phyloP scores from a whole-genome alignment of 2,888 invertebrate species.

The Prosopocoilus inquinatus region DNA sequence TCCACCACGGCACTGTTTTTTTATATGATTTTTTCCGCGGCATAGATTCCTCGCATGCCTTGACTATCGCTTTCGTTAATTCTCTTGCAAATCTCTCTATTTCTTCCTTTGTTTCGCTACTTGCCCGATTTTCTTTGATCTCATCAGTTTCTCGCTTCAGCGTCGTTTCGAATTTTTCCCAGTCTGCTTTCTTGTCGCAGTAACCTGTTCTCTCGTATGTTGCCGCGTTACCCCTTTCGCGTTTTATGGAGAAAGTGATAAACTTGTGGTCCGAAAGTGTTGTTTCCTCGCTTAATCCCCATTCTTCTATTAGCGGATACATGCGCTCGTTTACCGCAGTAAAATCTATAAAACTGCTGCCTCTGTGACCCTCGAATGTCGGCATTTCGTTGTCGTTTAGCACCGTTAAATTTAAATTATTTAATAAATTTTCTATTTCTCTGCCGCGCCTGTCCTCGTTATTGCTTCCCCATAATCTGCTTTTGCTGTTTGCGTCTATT shows the following conservation, averaged over 20 bases:
- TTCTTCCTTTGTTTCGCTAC: background rate
- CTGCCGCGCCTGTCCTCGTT: background rate
- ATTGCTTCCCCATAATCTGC: background rate
- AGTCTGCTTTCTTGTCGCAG: constrained; percentile 1
- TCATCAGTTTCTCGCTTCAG: background rate
- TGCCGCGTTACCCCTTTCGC: background rate
- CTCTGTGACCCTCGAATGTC: background rate
- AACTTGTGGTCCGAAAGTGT: background rate
- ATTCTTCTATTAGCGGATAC: background rate
- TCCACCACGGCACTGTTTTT: constrained; percentile 21
- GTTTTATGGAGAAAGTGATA: background rate
- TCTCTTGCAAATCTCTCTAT: background rate
- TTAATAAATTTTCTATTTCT: background rate
- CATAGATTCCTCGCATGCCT: constrained; percentile 11
- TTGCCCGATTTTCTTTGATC: no score
- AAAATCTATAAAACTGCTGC: background rate
- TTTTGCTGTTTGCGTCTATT: background rate
- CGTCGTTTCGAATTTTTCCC: background rate
- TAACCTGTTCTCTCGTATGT: background rate
- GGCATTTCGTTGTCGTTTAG: background rate
- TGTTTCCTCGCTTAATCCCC: background rate
- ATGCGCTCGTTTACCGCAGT: background rate
- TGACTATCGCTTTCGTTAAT: constrained; percentile 7
- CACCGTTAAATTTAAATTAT: background rate
- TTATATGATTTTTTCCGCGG: constrained; percentile 2